These are phyloP conservation scores for Melanogrammus aeglefinus DNA, from an alignment of 2,797 vertebrate genomes.

Conservation along the genomic window DNA sequence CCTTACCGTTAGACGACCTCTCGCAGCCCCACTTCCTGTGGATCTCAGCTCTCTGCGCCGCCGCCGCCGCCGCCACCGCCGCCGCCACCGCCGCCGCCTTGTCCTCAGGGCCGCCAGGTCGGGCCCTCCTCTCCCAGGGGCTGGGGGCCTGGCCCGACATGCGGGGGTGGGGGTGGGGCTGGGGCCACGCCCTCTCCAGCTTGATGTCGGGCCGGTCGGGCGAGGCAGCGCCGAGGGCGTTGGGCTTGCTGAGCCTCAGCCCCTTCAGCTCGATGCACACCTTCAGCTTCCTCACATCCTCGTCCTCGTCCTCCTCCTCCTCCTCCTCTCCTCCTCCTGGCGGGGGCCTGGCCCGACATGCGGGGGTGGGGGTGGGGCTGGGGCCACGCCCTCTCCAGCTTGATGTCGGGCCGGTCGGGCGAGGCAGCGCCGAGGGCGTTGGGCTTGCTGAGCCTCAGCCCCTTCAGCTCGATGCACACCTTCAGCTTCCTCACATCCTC, in stretches of 20 bases:
- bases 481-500: constrained; percentile 95
- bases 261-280: constrained; percentile 98
- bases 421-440: constrained; percentile 59
- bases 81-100: constrained; percentile 55
- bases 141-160: constrained; percentile 65
- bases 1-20: constrained; percentile 77
- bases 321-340: too few relatives aligned
- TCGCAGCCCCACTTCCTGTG: constrained; percentile 87
- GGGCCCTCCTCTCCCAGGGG: constrained; percentile 74
- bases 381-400: constrained; percentile 59
- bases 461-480: constrained; percentile 97
- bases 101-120: constrained; percentile 79
- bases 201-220: constrained; percentile 56
- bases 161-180: constrained; percentile 47
- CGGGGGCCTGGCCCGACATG: constrained; percentile 62
- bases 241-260: constrained; percentile 92
- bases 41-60: constrained; percentile 85
- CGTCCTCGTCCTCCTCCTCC: constrained; percentile 53
- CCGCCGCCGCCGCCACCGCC: constrained; percentile 50
- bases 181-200: constrained; percentile 59
- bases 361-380: constrained; percentile 51
- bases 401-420: constrained; percentile 53
- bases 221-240: constrained; percentile 56
- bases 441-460: constrained; percentile 94
- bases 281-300: constrained; percentile 95